These are phyloP conservation scores for Coptodon rendalli DNA, from an alignment of 2,113 vertebrate genomes.

Conservation along the genomic window DNA sequence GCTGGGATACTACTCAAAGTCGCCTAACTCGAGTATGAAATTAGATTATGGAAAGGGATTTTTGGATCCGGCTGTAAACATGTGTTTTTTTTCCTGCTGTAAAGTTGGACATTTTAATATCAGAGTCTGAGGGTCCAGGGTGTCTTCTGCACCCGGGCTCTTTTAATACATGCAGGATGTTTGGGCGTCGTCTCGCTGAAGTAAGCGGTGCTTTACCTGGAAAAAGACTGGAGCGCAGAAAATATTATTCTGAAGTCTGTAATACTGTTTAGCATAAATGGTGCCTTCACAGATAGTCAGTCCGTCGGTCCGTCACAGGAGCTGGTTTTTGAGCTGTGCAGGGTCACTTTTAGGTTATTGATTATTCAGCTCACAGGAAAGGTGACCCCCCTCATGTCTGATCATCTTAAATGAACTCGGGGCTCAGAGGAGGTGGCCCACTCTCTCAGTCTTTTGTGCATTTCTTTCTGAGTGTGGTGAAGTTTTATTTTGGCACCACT, in stretches of 20 bases:
- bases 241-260: neutral
- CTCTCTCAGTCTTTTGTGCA: neutral
- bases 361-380: neutral
- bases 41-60: neutral
- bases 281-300: neutral
- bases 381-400: neutral
- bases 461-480: neutral
- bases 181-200: neutral
- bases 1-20: neutral
- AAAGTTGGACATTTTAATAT: neutral
- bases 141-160: accelerated
- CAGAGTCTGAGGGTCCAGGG: neutral
- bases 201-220: accelerated
- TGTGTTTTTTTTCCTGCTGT: neutral
- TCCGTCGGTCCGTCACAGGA: neutral
- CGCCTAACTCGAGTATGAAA: accelerated
- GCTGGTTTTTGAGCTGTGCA: neutral
- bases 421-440: neutral
- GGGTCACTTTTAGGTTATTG: neutral
- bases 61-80: neutral
- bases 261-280: neutral
- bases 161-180: neutral
- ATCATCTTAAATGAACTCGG: neutral
- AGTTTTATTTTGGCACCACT: neutral
- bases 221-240: neutral